phyloP scores from a whole-genome alignment of 2,113 vertebrate species.

The Hirundichthys speculiger region DNA sequence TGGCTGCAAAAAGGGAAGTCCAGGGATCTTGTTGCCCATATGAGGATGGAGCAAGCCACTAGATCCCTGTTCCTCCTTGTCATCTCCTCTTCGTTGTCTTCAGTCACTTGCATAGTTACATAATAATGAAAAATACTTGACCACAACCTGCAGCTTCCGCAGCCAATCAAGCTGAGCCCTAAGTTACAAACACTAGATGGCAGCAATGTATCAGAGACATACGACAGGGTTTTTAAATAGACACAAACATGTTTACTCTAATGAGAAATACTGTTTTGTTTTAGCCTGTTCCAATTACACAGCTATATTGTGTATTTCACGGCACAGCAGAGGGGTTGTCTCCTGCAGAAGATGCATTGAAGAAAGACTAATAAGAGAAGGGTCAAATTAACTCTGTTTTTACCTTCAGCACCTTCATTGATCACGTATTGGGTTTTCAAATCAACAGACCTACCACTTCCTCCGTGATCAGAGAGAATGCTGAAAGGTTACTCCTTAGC shows the following conservation, averaged over 20 bases:
- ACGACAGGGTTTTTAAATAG: background rate
- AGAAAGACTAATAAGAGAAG: background rate
- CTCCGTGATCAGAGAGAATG: conserved; percentile 33
- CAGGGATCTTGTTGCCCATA: no score
- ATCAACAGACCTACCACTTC: conserved; percentile 45
- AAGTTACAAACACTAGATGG: conserved; percentile 70
- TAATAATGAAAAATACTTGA: background rate
- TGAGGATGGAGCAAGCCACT: no score
- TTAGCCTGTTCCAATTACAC: conserved; percentile 9
- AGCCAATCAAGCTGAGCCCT: conserved; percentile 13
- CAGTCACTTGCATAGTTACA: background rate
- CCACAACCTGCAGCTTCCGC: background rate
- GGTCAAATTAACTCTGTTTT: background rate
- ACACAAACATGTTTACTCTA: conserved; percentile 24
- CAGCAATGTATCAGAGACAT: conserved; percentile 56
- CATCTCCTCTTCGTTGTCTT: background rate
- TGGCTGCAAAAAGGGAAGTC: no score
- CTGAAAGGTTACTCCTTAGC: conserved; percentile 41
- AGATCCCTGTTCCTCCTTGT: background rate
- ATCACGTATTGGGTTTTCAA: conserved; percentile 29
- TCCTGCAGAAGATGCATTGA: background rate
- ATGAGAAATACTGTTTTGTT: conserved; percentile 28
- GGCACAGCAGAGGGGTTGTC: background rate
- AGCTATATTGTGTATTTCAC: conserved; percentile 11
- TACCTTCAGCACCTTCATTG: conserved; percentile 5